phyloP scores from a whole-genome alignment of 2,113 vertebrate genomes.

The Arizona elegans region DNA sequence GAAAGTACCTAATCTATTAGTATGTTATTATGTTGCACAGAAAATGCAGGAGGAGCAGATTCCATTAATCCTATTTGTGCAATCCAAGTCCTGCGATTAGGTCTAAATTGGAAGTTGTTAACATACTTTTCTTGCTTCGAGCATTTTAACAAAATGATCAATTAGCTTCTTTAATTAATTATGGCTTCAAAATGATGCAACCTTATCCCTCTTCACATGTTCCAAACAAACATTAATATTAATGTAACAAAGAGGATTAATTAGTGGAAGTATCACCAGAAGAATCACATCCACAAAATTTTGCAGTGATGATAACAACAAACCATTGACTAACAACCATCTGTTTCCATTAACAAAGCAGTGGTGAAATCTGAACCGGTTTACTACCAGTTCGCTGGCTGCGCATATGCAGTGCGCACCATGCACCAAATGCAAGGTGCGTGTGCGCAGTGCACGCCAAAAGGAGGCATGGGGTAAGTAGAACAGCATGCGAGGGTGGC shows the following conservation, averaged over 20 bases:
- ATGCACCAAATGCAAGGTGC: no score
- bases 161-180: constrained; percentile 41
- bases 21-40: background rate
- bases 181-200: constrained; percentile 19
- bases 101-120: constrained; percentile 27
- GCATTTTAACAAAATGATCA: constrained; percentile 29
- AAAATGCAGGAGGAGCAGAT: background rate
- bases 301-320: constrained; percentile 11
- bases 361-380: no score
- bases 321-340: background rate
- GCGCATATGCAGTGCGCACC: no score
- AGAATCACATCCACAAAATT: constrained; percentile 1
- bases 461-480: no score
- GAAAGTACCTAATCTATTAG: background rate
- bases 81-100: constrained; percentile 21
- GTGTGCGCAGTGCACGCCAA: no score
- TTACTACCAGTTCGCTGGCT: no score
- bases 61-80: constrained; percentile 23
- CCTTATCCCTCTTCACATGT: constrained; percentile 19
- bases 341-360: constrained; percentile 1
- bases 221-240: constrained; percentile 23
- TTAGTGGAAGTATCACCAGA: constrained; percentile 5
- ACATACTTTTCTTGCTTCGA: constrained; percentile 18
- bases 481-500: no score
- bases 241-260: constrained; percentile 22